These are phyloP conservation scores for Heliothis subflexa DNA, from an alignment of 1,140 invertebrate genomes.

Conservation along the genomic window DNA sequence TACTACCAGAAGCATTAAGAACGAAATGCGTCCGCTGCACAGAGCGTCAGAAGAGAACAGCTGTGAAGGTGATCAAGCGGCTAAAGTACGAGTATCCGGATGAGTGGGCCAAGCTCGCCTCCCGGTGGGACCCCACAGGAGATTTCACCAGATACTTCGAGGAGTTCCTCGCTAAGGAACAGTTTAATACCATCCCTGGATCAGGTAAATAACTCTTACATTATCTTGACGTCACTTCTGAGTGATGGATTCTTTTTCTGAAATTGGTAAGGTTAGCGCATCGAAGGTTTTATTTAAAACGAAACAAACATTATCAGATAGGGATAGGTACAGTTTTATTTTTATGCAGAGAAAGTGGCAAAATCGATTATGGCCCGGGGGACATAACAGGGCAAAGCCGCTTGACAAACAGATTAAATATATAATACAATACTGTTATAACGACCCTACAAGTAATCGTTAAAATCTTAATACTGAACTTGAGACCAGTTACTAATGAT, in stretches of 20 bases:
- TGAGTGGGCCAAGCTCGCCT: slow-evolving; percentile 86
- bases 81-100: slow-evolving; percentile 87
- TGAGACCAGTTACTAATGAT: too few species aligned
- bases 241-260: not conserved
- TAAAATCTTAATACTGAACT: too few species aligned
- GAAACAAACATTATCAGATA: too few species aligned
- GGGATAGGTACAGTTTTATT: too few species aligned
- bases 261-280: not conserved
- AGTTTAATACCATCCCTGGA: slow-evolving; percentile 76
- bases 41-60: slow-evolving; percentile 87
- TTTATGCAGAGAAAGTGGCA: too few species aligned
- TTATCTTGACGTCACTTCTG: not conserved
- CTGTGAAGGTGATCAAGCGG: slow-evolving; percentile 85
- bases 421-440: too few species aligned
- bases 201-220: slow-evolving; percentile 56
- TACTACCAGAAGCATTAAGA: slow-evolving; percentile 88
- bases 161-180: slow-evolving; percentile 80
- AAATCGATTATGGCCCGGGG: too few species aligned
- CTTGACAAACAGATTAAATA: too few species aligned
- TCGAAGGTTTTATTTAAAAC: too few species aligned
- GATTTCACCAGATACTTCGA: slow-evolving; percentile 86
- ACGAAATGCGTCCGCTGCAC: slow-evolving; percentile 88
- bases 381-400: too few species aligned
- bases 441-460: too few species aligned
- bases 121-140: slow-evolving; percentile 88